Evolutionary conservation across 30 jellyfish, hydroid and myxozoan genomes (phyloP), one percentile per base, ranked within the genome.

Genomic region (Nemopilema nomurai): DNA sequence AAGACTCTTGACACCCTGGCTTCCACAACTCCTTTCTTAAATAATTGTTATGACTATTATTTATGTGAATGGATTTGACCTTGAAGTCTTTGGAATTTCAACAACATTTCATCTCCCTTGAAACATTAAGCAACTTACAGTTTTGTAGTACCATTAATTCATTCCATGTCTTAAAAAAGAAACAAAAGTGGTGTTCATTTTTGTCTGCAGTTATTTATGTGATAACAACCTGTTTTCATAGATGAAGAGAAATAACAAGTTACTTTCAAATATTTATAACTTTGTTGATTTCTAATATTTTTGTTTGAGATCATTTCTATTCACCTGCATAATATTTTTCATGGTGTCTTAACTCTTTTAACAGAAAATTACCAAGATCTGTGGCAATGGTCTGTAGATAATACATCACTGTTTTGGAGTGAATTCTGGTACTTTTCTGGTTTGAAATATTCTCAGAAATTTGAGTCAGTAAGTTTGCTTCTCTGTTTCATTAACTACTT

Each of bases 331-430:
- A 3, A 41, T n/a, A n/a, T n/a, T n/a, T n/a, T n/a, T n/a, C n/a
- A n/a, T n/a, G n/a, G 27, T 22, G 16, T 67, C 16, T 20, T 22
- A 67, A 13, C 9, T 30, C 20, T 64, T 27, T 57, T 76, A 51
- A 0, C 67, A 95, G 99, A 82, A 41, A 72, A 68, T 51, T 95
- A 95, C 84, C 77, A 95, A 28, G 97, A 90, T 6, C 90, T 95
- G n/a, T 95, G 99, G 99, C 89, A 90, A 25, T 95, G 99, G 99
- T 95, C 99, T 0, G 97, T 86, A 4, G 97, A 95, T 27, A 69
- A 95, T 16, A 32, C 74, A 57, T 89, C 85, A 28, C 24, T 29
- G 13, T 95, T 95, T 67, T 95, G 99, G 99, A 97, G 82, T 70
- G 97, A 89, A 32, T 89, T 95, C 83, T 88, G 95, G 96, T 13